Evolutionary conservation across 2,797 vertebrate genomes (phyloP).

Genomic region (Helarctos malayanus): DNA sequence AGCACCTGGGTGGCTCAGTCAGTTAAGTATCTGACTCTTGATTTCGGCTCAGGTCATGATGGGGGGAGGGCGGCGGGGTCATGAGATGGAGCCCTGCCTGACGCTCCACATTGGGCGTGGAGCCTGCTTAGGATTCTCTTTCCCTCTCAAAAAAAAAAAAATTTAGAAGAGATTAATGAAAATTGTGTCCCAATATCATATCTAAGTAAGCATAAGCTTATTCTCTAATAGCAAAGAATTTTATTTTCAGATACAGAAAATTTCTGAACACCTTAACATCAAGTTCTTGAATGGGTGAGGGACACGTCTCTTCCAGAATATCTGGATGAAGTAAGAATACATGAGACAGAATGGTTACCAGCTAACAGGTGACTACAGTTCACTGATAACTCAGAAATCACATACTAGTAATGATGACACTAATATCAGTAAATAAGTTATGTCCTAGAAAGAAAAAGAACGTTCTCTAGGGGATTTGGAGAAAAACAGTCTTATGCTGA

Average conservation of each 20-base stretch:
- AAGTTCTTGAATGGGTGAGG: not conserved
- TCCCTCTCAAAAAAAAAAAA: not conserved
- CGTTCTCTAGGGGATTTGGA: conserved; percentile 15
- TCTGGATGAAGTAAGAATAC: not conserved
- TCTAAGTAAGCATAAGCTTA: conserved; percentile 29
- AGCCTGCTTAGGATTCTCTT: not conserved
- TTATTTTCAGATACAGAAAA: conserved; percentile 1
- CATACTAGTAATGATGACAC: not conserved
- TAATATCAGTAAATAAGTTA: not conserved
- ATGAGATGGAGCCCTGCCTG: not conserved
- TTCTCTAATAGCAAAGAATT: conserved; percentile 21
- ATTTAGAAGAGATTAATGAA: not conserved
- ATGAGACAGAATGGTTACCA: not conserved
- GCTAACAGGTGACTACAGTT: not conserved
- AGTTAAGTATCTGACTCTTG: not conserved
- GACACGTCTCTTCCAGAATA: not conserved
- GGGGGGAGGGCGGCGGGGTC: no score
- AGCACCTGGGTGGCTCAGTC: not conserved
- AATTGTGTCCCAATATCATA: not conserved
- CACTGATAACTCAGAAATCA: not conserved
- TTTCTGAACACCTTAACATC: not conserved
- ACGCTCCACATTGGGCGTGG: not conserved
- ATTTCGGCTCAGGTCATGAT: not conserved
- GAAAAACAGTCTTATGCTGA: not conserved
- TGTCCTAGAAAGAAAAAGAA: conserved; percentile 6